These are phyloP conservation scores for Jacana jacana DNA, from an alignment of 2,113 vertebrate species.

Conservation along the genomic window DNA sequence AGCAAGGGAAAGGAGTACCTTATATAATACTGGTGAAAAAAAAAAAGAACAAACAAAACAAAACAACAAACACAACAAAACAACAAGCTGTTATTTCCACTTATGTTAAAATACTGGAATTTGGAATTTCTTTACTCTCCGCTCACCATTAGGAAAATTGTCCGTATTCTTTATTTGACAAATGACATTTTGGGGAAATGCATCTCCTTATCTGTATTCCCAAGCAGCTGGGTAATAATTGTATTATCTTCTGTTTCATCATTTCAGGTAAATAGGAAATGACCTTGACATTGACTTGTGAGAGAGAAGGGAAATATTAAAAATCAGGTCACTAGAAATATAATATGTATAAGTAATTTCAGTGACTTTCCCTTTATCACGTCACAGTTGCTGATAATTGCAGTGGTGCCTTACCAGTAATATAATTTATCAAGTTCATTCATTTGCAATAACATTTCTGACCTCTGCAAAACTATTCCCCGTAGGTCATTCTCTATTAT, in stretches of 20 bases:
- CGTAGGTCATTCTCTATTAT: neutral
- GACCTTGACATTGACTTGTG: neutral
- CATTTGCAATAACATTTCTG: neutral
- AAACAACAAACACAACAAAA: too few relatives aligned
- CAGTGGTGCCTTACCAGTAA: neutral
- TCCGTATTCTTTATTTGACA: neutral
- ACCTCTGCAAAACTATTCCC: neutral
- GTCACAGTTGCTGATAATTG: neutral
- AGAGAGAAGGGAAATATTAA: neutral
- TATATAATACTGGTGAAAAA: neutral
- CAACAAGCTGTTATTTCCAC: too few relatives aligned
- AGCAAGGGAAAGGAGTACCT: neutral
- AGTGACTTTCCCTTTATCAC: neutral
- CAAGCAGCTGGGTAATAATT: neutral
- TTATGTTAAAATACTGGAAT: neutral
- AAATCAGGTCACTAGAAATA: neutral
- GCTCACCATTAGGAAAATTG: neutral
- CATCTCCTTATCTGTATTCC: neutral
- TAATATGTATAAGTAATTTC: neutral
- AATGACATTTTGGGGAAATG: neutral
- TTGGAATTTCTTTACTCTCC: neutral
- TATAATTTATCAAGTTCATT: neutral
- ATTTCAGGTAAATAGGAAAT: neutral
- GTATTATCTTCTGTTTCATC: neutral
- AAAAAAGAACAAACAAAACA: rapidly evolving